Percentiles rank a stretch among this genome's conserved stretches.
These are phyloP conservation scores for Natator depressus DNA, from an alignment of 2,113 vertebrate species.

Conservation along the genomic window DNA sequence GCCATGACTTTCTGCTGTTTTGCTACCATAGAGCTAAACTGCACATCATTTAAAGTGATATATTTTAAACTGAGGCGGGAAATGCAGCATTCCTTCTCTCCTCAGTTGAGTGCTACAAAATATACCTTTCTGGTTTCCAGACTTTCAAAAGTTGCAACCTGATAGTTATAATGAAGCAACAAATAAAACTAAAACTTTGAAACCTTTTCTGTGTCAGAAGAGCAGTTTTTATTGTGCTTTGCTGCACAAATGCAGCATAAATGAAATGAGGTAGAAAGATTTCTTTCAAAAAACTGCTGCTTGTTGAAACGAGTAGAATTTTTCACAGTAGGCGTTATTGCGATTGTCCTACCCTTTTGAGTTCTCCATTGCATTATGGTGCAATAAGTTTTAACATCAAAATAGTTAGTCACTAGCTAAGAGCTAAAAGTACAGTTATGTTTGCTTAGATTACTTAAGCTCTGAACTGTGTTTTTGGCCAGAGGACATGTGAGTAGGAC, in stretches of 20 bases:
- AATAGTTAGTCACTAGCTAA: not conserved
- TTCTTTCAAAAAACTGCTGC: accelerated
- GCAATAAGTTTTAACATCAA: not conserved
- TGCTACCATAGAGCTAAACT: not conserved
- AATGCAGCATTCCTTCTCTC: not conserved
- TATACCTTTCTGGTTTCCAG: not conserved
- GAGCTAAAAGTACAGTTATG: constrained; percentile 21
- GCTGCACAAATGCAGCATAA: not conserved
- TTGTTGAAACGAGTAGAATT: not conserved
- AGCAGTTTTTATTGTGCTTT: not conserved
- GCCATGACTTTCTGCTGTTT: not conserved
- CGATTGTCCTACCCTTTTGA: not conserved
- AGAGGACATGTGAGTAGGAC: not conserved
- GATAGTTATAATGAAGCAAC: not conserved
- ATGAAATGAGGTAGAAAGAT: no score
- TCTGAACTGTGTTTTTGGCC: not conserved
- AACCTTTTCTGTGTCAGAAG: not conserved
- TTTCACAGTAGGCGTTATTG: not conserved
- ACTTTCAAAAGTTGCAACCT: not conserved
- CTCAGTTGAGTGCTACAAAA: not conserved
- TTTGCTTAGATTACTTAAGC: not conserved
- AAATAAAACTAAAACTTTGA: no score
- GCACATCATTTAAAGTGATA: not conserved
- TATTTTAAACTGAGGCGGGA: not conserved
- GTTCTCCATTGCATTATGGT: not conserved